Percentiles rank a stretch among this genome's conserved stretches.
These are phyloP conservation scores for Stenichneumon culpator DNA, from an alignment of 2,888 invertebrate species.

Conservation along the genomic window DNA sequence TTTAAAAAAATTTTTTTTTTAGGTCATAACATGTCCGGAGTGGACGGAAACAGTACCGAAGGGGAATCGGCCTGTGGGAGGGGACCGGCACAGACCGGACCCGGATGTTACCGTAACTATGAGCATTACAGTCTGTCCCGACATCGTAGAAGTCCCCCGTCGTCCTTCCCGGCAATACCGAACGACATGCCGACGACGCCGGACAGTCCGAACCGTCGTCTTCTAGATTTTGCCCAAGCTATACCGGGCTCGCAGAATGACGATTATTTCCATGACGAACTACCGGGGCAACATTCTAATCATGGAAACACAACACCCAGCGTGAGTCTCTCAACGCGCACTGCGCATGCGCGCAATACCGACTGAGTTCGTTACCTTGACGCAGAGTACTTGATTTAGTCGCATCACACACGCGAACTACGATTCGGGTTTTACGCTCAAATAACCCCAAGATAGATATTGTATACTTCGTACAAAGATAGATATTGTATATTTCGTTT, in stretches of 20 bases:
- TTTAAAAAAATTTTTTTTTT: constrained; percentile 73
- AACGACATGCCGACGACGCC: constrained; percentile 83
- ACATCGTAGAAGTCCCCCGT: constrained; percentile 86
- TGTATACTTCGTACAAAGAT: background rate
- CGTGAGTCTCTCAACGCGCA: constrained; percentile 77
- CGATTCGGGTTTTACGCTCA: background rate
- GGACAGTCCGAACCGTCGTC: constrained; percentile 83
- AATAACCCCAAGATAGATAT: background rate
- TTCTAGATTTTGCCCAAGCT: constrained; percentile 83
- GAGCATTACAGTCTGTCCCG: constrained; percentile 88
- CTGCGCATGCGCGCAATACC: background rate
- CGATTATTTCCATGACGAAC: constrained; percentile 82
- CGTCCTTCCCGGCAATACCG: constrained; percentile 83
- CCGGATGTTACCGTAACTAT: constrained; percentile 92
- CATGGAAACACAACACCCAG: constrained; percentile 83
- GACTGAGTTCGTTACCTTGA: constrained; percentile 26
- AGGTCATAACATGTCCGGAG: constrained; percentile 97
- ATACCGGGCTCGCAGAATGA: constrained; percentile 82
- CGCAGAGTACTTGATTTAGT: constrained; percentile 33
- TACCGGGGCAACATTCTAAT: constrained; percentile 81
- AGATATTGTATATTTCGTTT: background rate
- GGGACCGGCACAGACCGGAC: constrained; percentile 90
- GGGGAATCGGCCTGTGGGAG: constrained; percentile 87
- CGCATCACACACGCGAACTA: constrained; percentile 48
- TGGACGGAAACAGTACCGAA: constrained; percentile 94